phyloP scores from a whole-genome alignment of 2,113 vertebrate species.

The Triplophysa dalaica region DNA sequence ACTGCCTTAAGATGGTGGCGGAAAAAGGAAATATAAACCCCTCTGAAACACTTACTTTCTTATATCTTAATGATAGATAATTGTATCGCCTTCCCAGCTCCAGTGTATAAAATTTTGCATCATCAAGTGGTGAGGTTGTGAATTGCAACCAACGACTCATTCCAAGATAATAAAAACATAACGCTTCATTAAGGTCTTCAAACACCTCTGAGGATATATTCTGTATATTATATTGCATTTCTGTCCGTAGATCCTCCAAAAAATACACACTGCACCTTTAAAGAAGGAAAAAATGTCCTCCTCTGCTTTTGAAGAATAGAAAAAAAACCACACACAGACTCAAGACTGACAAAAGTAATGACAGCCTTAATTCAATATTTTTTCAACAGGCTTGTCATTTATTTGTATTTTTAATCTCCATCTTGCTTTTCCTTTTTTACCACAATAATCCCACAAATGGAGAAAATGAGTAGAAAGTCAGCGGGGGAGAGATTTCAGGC shows the following conservation, averaged over 20 bases:
- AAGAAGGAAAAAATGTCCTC: neutral
- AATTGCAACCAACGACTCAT: no score
- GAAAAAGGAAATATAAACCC: neutral
- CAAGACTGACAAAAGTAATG: constrained; percentile 36
- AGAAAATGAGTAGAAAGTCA: constrained; percentile 48
- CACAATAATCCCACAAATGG: constrained; percentile 64
- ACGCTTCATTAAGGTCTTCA: no score
- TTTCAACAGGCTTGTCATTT: constrained; percentile 60
- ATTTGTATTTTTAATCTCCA: constrained; percentile 19
- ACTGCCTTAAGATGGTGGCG: no score
- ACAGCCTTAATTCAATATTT: constrained; percentile 67
- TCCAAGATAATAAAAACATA: no score
- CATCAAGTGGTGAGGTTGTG: no score
- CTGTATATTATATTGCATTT: no score
- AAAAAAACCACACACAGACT: constrained; percentile 9
- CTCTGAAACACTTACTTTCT: neutral
- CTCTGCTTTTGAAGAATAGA: neutral
- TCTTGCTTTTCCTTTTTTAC: constrained; percentile 55
- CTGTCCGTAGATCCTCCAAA: no score
- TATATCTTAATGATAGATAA: neutral
- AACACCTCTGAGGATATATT: no score
- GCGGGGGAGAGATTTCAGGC: constrained; percentile 48
- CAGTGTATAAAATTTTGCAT: no score
- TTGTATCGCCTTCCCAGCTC: neutral
- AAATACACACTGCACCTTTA: neutral